Conservation (phyloP, 2,113 vertebrate species). For the Periophthalmus modestus region DNA sequence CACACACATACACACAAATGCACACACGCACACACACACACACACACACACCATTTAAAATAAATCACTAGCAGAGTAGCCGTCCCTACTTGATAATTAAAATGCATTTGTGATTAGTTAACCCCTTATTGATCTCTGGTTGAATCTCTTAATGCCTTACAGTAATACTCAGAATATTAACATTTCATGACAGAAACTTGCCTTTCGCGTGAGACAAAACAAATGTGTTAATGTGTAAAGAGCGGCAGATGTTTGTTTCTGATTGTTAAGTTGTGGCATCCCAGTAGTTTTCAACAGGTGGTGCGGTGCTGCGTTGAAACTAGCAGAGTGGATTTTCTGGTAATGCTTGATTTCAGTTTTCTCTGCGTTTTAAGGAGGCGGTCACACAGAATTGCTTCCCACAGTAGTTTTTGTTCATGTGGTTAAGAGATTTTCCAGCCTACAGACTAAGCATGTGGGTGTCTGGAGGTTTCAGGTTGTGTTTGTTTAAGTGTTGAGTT, state of each 20-base stretch:
- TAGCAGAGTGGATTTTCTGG: slow-evolving; percentile 11
- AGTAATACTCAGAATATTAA: neutral
- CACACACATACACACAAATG: slow-evolving; percentile 28
- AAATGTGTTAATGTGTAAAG: slow-evolving; percentile 8
- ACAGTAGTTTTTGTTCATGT: slow-evolving; percentile 1
- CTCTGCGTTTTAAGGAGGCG: slow-evolving; percentile 28
- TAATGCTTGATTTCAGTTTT: slow-evolving; percentile 16
- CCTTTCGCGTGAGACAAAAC: slow-evolving; percentile 11
- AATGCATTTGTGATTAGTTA: slow-evolving; percentile 21
- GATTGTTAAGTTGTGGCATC: slow-evolving; percentile 40
- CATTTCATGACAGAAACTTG: neutral
- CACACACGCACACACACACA: slow-evolving; percentile 13
- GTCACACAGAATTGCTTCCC: slow-evolving; percentile 2
- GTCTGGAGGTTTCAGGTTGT: slow-evolving; percentile 4
- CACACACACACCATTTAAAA: slow-evolving; percentile 15
- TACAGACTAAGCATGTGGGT: neutral
- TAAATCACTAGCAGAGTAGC: slow-evolving; percentile 31
- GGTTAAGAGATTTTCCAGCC: neutral
- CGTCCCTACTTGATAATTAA: slow-evolving; percentile 14
- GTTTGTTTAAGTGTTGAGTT: neutral
- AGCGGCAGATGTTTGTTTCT: slow-evolving; percentile 26
- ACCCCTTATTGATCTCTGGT: neutral
- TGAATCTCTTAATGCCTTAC: neutral
- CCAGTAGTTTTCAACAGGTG: slow-evolving; percentile 16
- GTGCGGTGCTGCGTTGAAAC: slow-evolving; percentile 8